These are phyloP conservation scores for Clinocottus analis DNA, from an alignment of 2,113 vertebrate genomes.

Conservation along the genomic window DNA sequence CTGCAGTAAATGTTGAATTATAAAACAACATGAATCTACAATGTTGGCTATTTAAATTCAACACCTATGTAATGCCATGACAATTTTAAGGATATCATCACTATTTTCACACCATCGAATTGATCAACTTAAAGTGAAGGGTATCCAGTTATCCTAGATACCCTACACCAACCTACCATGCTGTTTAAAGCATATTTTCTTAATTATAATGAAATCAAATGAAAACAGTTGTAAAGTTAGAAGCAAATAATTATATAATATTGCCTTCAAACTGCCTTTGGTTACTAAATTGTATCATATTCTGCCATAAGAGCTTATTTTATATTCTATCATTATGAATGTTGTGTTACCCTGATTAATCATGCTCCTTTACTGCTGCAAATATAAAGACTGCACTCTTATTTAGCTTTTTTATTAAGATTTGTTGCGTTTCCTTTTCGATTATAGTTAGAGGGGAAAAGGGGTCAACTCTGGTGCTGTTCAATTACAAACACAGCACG, in stretches of 20 bases:
- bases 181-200: neutral
- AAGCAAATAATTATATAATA: neutral
- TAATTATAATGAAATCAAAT: neutral
- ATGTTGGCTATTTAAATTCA: neutral
- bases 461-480: constrained; percentile 30
- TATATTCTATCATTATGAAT: neutral
- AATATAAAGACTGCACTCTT: neutral
- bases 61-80: neutral
- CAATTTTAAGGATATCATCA: neutral
- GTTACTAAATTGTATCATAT: neutral
- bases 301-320: neutral
- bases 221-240: neutral
- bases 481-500: constrained; percentile 52
- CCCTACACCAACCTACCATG: no score
- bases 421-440: neutral
- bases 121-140: no score
- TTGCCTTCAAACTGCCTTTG: neutral
- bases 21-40: neutral
- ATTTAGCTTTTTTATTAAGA: neutral
- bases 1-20: neutral
- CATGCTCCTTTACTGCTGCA: neutral
- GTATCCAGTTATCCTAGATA: no score
- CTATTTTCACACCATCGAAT: no score
- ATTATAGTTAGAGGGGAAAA: constrained; percentile 4
- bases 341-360: neutral